Evolutionary conservation across 1,140 invertebrate genomes (phyloP).

Genomic region (Trichoplusia ni): DNA sequence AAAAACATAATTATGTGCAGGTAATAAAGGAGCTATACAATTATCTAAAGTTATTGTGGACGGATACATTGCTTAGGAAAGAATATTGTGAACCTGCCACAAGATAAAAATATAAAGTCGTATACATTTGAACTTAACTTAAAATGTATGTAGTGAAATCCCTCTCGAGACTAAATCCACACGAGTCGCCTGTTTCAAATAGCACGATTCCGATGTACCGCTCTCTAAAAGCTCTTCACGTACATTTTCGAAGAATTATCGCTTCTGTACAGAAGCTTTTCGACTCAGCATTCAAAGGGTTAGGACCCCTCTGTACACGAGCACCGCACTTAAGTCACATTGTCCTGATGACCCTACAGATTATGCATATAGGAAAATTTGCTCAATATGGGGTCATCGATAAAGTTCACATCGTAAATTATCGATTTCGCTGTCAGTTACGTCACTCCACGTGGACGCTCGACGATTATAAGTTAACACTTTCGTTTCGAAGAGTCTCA

Average conservation of each 20-base stretch:
- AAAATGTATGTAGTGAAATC: conserved; percentile 9
- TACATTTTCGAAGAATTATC: conserved; percentile 17
- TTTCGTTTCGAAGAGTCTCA: conserved; percentile 20
- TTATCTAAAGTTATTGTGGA: no score
- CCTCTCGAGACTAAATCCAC: conserved; percentile 4
- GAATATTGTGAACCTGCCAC: not conserved
- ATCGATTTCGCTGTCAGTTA: conserved; percentile 6
- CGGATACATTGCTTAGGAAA: conserved; percentile 7
- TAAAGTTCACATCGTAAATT: conserved; percentile 4
- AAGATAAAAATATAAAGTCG: conserved; percentile 10
- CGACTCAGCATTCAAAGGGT: conserved; percentile 1
- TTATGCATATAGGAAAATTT: conserved; percentile 20
- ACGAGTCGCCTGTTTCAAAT: conserved; percentile 8
- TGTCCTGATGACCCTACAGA: conserved; percentile 14
- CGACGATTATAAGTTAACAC: conserved; percentile 18
- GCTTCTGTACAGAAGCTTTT: conserved; percentile 9
- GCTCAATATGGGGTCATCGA: conserved; percentile 4
- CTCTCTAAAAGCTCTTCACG: conserved; percentile 21
- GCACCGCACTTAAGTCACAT: conserved; percentile 10
- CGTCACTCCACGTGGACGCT: conserved; percentile 16
- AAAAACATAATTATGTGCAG: no score
- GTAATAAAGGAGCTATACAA: no score
- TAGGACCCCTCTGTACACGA: conserved; percentile 5
- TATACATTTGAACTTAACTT: conserved; percentile 16
- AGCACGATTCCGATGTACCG: conserved; percentile 12